Evolutionary conservation across 2,113 vertebrate species (phyloP).

Genomic region (Eupsittula cactorum): DNA sequence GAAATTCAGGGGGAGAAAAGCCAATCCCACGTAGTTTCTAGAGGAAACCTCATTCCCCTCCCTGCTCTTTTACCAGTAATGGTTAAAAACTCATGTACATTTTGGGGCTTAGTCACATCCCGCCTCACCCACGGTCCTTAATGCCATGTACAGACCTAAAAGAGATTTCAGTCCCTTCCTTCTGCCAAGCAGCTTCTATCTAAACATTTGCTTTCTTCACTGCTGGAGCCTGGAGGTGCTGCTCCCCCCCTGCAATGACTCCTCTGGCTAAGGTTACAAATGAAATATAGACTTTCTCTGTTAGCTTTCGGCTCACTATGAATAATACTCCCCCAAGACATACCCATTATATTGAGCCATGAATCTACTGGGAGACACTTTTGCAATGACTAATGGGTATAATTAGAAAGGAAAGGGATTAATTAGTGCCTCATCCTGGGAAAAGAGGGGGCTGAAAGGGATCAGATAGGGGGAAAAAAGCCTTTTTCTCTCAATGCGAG

Average conservation of each 20-base stretch:
- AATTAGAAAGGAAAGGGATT: conserved; percentile 61
- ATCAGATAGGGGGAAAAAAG: background rate
- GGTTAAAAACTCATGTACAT: background rate
- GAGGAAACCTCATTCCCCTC: conserved; percentile 3
- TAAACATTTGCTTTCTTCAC: conserved; percentile 37
- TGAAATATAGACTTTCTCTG: conserved; percentile 31
- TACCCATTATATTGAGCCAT: background rate
- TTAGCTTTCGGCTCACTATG: background rate
- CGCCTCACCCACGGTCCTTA: background rate
- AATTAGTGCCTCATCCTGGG: conserved; percentile 27
- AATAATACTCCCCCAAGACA: conserved; percentile 41
- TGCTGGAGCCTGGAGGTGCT: background rate
- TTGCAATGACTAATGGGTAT: conserved; percentile 36
- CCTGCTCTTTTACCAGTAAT: background rate
- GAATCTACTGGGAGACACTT: background rate
- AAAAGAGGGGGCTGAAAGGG: conserved; percentile 54
- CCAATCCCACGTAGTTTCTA: background rate
- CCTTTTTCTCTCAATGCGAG: background rate
- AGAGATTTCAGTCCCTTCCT: conserved; percentile 18
- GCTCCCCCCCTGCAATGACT: background rate
- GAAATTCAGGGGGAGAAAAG: conserved; percentile 43
- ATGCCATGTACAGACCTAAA: background rate
- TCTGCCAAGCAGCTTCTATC: background rate
- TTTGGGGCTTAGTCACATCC: conserved; percentile 48
- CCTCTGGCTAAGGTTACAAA: conserved; percentile 5